phyloP scores from a whole-genome alignment of 2,797 vertebrate species.

The Schizopygopsis pylzovi region DNA sequence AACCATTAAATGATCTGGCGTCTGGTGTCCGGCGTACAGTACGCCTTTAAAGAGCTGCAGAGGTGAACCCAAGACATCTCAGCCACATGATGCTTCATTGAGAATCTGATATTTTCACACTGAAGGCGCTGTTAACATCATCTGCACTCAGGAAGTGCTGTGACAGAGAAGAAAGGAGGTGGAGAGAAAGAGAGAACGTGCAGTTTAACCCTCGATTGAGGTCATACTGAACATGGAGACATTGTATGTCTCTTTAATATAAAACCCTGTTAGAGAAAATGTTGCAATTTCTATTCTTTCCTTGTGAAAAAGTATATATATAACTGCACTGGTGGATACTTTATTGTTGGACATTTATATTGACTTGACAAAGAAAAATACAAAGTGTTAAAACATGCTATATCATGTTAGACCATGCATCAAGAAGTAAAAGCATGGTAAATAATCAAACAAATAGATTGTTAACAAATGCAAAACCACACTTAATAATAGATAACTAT shows the following conservation, averaged over 20 bases:
- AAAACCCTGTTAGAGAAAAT: not conserved
- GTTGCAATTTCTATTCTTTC: not conserved
- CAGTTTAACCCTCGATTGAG: not conserved
- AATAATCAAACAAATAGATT: not conserved
- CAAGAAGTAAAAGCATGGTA: not conserved
- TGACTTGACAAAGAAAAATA: not conserved
- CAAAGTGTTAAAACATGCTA: not conserved
- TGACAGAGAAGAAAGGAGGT: constrained; percentile 19
- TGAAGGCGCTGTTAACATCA: constrained; percentile 49
- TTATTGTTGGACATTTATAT: not conserved
- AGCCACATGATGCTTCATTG: constrained; percentile 42
- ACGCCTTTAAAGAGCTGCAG: constrained; percentile 53
- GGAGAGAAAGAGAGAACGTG: not conserved
- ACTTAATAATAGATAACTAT: not conserved
- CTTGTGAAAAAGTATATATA: not conserved
- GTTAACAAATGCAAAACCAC: not conserved
- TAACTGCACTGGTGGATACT: not conserved
- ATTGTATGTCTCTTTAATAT: not conserved
- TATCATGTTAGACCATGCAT: not conserved
- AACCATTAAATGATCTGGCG: constrained; percentile 35
- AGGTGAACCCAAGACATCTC: constrained; percentile 29
- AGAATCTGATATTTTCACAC: constrained; percentile 62
- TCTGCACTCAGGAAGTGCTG: constrained; percentile 51
- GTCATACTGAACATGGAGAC: not conserved
- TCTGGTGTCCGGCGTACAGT: constrained; percentile 20